A percentile compares a stretch with the other conserved stretches of the same genome.
Evolutionary conservation across 2,797 vertebrate genomes (phyloP).

Genomic region (Lagocephalus sceleratus): DNA sequence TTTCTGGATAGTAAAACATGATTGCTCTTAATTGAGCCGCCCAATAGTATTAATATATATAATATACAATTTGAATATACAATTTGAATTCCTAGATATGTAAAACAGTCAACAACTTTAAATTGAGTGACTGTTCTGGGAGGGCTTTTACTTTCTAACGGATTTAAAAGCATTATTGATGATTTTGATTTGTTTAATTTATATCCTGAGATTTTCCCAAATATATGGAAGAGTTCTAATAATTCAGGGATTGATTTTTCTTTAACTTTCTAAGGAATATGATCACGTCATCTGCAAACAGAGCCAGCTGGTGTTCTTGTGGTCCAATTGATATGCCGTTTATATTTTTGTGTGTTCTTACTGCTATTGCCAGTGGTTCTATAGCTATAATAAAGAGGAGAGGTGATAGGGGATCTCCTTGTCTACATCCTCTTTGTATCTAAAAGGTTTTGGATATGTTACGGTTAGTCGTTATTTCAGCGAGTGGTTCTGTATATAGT

Average conservation of each 20-base stretch:
- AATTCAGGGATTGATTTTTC: constrained; percentile 4
- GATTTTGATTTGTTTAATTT: constrained; percentile 1
- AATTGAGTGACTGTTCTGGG: not conserved
- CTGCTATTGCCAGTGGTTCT: constrained; percentile 5
- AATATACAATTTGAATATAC: no score
- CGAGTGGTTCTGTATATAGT: constrained; percentile 4
- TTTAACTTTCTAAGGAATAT: constrained; percentile 4
- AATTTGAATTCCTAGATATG: not conserved
- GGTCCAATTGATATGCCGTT: constrained; percentile 4
- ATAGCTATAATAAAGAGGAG: constrained; percentile 5
- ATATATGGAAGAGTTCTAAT: constrained; percentile 3
- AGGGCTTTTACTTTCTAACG: not conserved
- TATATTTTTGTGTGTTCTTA: constrained; percentile 8
- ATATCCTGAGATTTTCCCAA: constrained; percentile 2
- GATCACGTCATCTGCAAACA: constrained; percentile 1
- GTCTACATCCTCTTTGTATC: constrained; percentile 11
- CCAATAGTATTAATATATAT: not conserved
- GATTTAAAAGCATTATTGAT: constrained; percentile 3
- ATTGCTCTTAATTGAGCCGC: not conserved
- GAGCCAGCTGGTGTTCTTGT: constrained; percentile 2
- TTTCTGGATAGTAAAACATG: not conserved
- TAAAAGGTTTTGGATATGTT: constrained; percentile 7
- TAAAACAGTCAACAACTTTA: not conserved
- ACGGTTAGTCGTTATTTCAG: constrained; percentile 8
- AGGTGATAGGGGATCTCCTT: constrained; percentile 5